Evolutionary conservation across 2,888 invertebrate species (phyloP).

Genomic region (Adela reaumurella): DNA sequence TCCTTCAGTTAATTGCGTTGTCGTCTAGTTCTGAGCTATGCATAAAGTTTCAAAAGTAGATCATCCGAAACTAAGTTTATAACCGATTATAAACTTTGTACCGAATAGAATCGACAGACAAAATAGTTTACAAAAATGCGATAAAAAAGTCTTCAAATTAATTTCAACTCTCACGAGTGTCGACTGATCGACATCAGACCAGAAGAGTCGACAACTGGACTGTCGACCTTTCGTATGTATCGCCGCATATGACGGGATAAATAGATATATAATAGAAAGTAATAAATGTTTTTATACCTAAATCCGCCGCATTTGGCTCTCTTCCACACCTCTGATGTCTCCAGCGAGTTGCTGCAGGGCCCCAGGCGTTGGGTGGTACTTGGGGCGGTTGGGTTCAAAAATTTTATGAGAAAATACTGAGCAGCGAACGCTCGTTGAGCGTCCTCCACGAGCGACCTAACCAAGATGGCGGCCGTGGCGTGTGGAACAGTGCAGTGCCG

Average conservation of each 20-base stretch:
- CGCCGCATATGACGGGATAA: background rate
- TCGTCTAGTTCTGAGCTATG: too few relatives aligned
- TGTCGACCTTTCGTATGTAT: background rate
- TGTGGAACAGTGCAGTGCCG: background rate
- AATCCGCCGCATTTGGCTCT: background rate
- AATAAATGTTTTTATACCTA: background rate
- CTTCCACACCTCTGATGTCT: too few relatives aligned
- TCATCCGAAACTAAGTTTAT: too few relatives aligned
- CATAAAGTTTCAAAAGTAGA: too few relatives aligned
- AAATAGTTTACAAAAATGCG: too few relatives aligned
- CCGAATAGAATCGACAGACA: too few relatives aligned
- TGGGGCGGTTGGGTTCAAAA: background rate
- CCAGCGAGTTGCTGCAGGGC: background rate
- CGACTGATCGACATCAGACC: background rate
- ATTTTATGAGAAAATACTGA: background rate
- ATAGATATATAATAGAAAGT: background rate
- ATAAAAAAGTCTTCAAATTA: too few relatives aligned
- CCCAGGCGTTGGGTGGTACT: background rate
- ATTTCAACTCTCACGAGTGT: too few relatives aligned
- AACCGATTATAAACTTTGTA: too few relatives aligned
- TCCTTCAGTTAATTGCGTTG: too few relatives aligned
- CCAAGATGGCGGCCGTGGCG: background rate
- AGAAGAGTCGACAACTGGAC: background rate
- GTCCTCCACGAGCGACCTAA: background rate
- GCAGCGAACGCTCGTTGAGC: background rate